phyloP scores from a whole-genome alignment of 2,797 vertebrate genomes.

The Echiichthys vipera region DNA sequence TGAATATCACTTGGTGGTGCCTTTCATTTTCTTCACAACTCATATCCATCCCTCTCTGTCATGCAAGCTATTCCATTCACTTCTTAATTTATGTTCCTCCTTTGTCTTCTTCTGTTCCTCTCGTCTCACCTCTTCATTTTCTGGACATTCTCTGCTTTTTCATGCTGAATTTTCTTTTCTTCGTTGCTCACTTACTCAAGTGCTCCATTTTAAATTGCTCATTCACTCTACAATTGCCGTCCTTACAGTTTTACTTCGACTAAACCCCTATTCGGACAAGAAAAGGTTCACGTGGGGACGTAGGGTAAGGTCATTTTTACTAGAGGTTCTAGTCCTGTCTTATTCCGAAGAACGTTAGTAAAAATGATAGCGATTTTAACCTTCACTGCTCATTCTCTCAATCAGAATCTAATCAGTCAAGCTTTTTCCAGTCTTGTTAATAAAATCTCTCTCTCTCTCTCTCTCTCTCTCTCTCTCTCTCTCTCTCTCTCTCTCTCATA shows the following conservation, averaged over 20 bases:
- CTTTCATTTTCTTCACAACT: constrained; percentile 60
- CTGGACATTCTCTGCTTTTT: constrained; percentile 17
- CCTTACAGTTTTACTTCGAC: constrained; percentile 3
- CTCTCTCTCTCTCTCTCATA: too few relatives aligned
- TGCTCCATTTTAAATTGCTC: constrained; percentile 22
- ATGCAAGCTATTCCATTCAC: constrained; percentile 36
- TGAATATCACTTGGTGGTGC: constrained; percentile 47
- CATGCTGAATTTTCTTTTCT: background rate
- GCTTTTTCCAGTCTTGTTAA: background rate
- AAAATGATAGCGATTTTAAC: too few relatives aligned
- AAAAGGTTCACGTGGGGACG: too few relatives aligned
- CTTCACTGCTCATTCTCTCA: background rate
- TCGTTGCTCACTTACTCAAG: constrained; percentile 18
- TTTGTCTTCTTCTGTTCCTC: constrained; percentile 38
- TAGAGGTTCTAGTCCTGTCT: too few relatives aligned
- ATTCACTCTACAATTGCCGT: constrained; percentile 14
- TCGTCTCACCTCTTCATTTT: constrained; percentile 43
- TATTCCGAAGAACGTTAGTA: too few relatives aligned
- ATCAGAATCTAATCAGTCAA: constrained; percentile 14
- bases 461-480: too few relatives aligned
- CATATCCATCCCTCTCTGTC: constrained; percentile 35
- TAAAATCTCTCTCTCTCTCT: constrained; percentile 4
- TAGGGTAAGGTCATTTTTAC: too few relatives aligned
- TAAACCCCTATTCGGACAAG: too few relatives aligned
- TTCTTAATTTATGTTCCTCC: constrained; percentile 49